A percentile compares a stretch with the other conserved stretches of the same genome.
phyloP scores from a whole-genome alignment of 2,888 invertebrate genomes.

The Hypercompe scribonia region DNA sequence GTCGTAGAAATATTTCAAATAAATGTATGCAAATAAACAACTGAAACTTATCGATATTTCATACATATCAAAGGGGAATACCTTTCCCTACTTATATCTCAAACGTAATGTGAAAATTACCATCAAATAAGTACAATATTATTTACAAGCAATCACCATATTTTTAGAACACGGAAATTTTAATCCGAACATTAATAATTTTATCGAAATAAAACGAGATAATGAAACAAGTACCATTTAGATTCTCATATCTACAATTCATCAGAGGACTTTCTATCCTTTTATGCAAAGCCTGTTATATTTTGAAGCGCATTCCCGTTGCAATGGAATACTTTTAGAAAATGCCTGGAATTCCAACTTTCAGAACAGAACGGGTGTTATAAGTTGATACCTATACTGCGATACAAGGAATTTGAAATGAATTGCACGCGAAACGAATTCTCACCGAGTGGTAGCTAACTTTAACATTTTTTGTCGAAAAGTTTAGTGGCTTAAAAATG shows the following conservation, averaged over 20 bases:
- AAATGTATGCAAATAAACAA: too few species aligned
- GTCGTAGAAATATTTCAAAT: too few species aligned
- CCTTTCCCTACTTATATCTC: too few species aligned
- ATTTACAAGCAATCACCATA: too few species aligned
- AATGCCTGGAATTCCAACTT: constrained; percentile 34
- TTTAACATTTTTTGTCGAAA: neutral
- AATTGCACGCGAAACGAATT: constrained; percentile 6
- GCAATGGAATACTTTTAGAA: constrained; percentile 46
- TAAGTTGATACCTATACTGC: constrained; percentile 33
- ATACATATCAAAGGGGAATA: too few species aligned
- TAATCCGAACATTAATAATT: too few species aligned
- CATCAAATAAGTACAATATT: too few species aligned
- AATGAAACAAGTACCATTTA: neutral
- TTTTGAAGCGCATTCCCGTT: constrained; percentile 43
- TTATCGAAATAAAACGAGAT: neutral
- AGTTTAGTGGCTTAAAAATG: neutral
- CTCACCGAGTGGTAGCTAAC: neutral
- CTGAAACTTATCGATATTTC: too few species aligned
- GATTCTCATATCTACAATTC: constrained; percentile 5
- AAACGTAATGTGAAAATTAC: too few species aligned
- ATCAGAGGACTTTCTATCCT: constrained; percentile 25
- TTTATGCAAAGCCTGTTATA: constrained; percentile 23
- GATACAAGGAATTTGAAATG: constrained; percentile 31
- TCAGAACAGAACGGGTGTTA: constrained; percentile 30
- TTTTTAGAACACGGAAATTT: too few species aligned